Base-by-base conservation (phyloP, 2,797 vertebrate genomes). In the Amblyopsis hoosieri region DNA sequence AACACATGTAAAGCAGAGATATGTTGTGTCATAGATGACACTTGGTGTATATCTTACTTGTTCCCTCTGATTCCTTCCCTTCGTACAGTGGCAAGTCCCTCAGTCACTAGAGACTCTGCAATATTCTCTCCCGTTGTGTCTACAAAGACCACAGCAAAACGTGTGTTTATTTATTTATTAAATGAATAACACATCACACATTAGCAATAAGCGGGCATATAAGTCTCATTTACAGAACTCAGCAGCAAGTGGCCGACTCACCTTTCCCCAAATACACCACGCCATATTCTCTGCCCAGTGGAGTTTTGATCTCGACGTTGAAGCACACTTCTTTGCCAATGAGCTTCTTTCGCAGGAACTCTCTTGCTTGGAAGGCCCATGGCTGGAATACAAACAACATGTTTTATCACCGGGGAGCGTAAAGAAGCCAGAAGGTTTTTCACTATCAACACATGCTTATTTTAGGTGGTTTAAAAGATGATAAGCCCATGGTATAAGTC, bases 271-370 rank as follows among this genome's bases (percentile, higher is more conserved):
- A 75, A 84, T 96, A 99, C 12, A 99, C 94, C 91, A 96, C 94
- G 58, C 97, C 96, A 0, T 99, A 99, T 83, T 99, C 97, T 14
- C 97, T 91, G 61, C 95, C 95, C 79, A 94, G 87, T 0, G 89
- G 85, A 0, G 96, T 96, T 92, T 95, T 98, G 87, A 96, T 94
- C 84, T 99, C 98, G 80, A 99, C 95, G 0, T 94, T 98, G 80
- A 99, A 99, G 89, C 96, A 99, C 12, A 99, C 94, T 84, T 99
- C 97, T 91, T 99, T 99, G 46, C 98, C 98, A 4, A 99, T 99
- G 55, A 99, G 87, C 85, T 98, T 99, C 92, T 97, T 99, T 17
- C 98, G 90, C 79, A 99, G 91, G 80, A 97, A 98, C 72, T 99
- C 97, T 9, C 96, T 94, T 51, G 97, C 97, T 45, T 97, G 96